Conservation (phyloP, 2,888 invertebrate species). For the Mimumesa dahlbomi region DNA sequence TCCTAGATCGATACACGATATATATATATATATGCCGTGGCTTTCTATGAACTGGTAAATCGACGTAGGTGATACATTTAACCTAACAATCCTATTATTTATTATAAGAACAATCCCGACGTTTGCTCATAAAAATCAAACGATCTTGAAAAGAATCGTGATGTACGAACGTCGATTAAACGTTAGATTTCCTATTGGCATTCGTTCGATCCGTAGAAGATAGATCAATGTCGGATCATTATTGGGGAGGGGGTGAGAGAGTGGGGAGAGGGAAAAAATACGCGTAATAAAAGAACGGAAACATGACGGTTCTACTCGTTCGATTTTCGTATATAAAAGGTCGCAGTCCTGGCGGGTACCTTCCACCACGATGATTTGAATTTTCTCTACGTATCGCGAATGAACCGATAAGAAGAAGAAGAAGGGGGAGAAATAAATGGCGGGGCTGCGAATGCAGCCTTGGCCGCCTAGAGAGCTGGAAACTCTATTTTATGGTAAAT, state of each 20-base stretch:
- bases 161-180: no score
- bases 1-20: no score
- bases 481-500: constrained; percentile 71
- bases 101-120: no score
- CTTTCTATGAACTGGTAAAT: no score
- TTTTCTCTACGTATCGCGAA: constrained; percentile 60
- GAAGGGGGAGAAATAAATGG: constrained; percentile 60
- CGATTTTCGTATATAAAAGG: background rate
- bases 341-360: background rate
- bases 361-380: constrained; percentile 30
- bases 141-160: no score
- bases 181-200: background rate
- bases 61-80: no score
- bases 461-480: constrained; percentile 53
- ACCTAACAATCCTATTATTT: no score
- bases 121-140: no score
- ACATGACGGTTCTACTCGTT: background rate
- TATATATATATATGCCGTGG: no score
- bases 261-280: no score
- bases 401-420: constrained; percentile 63
- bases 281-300: background rate
- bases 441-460: constrained; percentile 38
- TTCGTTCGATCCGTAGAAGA: background rate
- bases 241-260: no score
- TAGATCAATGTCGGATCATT: background rate